A percentile compares a stretch with the other conserved stretches of the same genome.
These are phyloP conservation scores for Cyrtodaria siliqua DNA, from an alignment of 2,888 invertebrate species.

Conservation along the genomic window DNA sequence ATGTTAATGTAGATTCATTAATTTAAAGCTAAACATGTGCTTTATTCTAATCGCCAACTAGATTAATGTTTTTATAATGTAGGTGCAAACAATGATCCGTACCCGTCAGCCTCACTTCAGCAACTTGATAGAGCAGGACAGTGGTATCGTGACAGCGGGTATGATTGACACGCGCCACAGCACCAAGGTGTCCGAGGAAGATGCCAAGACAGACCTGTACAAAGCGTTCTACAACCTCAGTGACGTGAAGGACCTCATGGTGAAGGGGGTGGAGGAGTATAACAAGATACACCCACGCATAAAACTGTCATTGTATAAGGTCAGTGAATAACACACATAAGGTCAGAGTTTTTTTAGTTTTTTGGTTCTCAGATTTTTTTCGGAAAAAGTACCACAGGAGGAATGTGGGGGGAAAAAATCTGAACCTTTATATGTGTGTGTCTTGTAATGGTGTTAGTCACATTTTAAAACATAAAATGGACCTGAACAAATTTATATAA, in stretches of 20 bases:
- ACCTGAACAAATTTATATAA: too few species aligned
- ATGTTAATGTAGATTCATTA: too few species aligned
- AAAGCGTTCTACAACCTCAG: conserved; percentile 70
- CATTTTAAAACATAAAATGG: too few species aligned
- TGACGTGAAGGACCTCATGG: conserved; percentile 77
- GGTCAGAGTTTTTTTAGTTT: too few species aligned
- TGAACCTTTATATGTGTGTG: too few species aligned
- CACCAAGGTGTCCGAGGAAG: conserved; percentile 78
- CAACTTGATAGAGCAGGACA: conserved; percentile 84
- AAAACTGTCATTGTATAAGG: conserved; percentile 84
- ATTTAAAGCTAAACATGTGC: too few species aligned
- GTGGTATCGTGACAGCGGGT: conserved; percentile 84
- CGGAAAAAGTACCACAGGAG: too few species aligned
- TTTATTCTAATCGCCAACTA: too few species aligned
- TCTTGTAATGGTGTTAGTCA: too few species aligned
- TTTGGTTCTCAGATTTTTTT: too few species aligned
- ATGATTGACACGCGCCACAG: conserved; percentile 78
- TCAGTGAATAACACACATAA: too few species aligned
- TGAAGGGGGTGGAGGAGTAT: conserved; percentile 84
- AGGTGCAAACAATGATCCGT: conserved; percentile 80
- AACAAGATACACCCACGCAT: conserved; percentile 85
- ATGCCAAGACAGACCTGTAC: conserved; percentile 82
- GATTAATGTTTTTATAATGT: not conserved
- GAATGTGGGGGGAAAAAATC: too few species aligned
- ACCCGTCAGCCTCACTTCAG: conserved; percentile 81